Conservation (phyloP, 2,113 vertebrate species). For the Cichladusa arquata region DNA sequence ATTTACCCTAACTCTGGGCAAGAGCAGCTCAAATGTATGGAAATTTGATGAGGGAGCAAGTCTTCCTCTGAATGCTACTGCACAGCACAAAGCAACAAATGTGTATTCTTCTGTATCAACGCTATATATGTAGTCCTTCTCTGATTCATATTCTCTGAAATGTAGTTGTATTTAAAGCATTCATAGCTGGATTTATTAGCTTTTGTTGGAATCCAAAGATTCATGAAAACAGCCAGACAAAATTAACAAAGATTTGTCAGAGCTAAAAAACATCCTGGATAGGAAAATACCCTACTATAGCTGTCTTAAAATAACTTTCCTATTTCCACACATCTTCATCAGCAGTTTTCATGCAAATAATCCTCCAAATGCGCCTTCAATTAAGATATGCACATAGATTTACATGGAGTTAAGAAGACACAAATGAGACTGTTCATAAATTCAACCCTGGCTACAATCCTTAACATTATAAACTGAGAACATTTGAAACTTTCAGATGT, state of each 20-base stretch:
- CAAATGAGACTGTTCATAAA: conserved; percentile 24
- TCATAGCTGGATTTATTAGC: conserved; percentile 43
- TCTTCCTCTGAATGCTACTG: background rate
- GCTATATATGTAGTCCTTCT: background rate
- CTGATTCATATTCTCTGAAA: conserved; percentile 47
- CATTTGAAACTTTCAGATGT: background rate
- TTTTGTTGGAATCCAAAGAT: conserved; percentile 46
- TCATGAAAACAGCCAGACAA: conserved; percentile 33
- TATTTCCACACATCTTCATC: conserved; percentile 56
- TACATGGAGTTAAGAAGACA: conserved; percentile 60
- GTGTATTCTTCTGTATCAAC: background rate
- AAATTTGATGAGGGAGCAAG: background rate
- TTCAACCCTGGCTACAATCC: background rate
- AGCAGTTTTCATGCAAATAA: conserved; percentile 67
- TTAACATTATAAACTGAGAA: background rate
- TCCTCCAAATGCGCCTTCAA: conserved; percentile 1
- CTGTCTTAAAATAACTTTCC: conserved; percentile 61
- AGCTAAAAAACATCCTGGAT: conserved; percentile 40
- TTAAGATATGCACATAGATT: conserved; percentile 69
- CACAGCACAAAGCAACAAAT: background rate
- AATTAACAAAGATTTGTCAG: conserved; percentile 53
- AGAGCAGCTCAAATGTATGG: background rate
- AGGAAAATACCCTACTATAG: conserved; percentile 43
- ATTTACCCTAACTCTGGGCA: background rate
- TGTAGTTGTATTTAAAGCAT: conserved; percentile 46